Evolutionary conservation across 1,140 invertebrate genomes (phyloP).

Genomic region (Drosophila erecta): DNA sequence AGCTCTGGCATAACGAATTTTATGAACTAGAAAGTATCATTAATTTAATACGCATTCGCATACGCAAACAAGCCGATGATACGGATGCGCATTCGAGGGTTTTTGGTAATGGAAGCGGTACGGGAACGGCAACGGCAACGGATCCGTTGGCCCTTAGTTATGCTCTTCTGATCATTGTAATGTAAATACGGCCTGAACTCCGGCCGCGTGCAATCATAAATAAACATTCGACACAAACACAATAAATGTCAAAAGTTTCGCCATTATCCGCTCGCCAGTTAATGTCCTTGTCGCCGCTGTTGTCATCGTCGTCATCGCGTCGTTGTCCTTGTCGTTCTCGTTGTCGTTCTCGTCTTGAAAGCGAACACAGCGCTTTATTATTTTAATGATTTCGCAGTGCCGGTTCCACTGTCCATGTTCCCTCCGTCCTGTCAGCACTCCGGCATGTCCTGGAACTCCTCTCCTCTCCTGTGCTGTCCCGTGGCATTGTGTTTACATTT

Average conservation of each 20-base stretch:
- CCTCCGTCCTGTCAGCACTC: constrained; percentile 39
- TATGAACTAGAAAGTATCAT: constrained; percentile 84
- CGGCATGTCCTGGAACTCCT: constrained; percentile 12
- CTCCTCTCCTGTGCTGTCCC: constrained; percentile 14
- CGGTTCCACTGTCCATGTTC: not conserved
- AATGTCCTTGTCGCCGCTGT: constrained; percentile 56
- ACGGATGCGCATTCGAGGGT: not conserved
- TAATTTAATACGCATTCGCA: constrained; percentile 82
- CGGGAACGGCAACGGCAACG: not conserved
- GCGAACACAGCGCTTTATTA: constrained; percentile 63
- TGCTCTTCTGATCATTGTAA: constrained; percentile 73
- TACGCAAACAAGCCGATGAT: constrained; percentile 55
- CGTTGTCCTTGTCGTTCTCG: constrained; percentile 41
- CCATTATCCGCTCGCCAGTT: constrained; percentile 77
- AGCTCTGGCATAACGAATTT: constrained; percentile 67
- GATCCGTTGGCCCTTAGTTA: constrained; percentile 63
- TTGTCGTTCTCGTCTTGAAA: constrained; percentile 51
- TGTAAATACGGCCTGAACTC: constrained; percentile 65
- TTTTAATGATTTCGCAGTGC: constrained; percentile 78
- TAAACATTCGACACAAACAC: constrained; percentile 83
- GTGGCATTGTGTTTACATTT: constrained; percentile 75
- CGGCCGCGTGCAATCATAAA: constrained; percentile 76
- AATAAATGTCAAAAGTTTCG: constrained; percentile 82
- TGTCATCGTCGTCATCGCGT: constrained; percentile 49
- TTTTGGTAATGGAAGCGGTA: not conserved